phyloP scores from a whole-genome alignment of 2,888 invertebrate genomes.

The Calephelis perditalis region DNA sequence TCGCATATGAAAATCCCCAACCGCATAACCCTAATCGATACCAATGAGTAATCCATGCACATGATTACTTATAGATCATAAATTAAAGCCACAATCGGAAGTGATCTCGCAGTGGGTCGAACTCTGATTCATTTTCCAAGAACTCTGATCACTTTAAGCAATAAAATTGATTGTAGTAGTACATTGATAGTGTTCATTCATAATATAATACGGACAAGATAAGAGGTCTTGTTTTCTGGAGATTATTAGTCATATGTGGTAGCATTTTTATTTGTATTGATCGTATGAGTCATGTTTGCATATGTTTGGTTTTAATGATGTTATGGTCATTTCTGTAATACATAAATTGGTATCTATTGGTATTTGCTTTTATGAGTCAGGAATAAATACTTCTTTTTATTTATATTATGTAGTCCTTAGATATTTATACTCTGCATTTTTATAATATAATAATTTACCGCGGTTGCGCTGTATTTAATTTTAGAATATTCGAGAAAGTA shows the following conservation, averaged over 20 bases:
- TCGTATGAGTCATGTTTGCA: conserved; percentile 41
- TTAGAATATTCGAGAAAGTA: too few relatives aligned
- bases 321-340: conserved; percentile 1
- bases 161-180: conserved; percentile 41
- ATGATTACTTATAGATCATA: conserved; percentile 27
- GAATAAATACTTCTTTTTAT: too few relatives aligned
- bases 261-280: conserved; percentile 45
- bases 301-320: conserved; percentile 37
- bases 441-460: too few relatives aligned
- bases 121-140: conserved; percentile 41
- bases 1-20: background rate
- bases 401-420: too few relatives aligned
- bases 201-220: conserved; percentile 48
- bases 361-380: background rate
- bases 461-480: too few relatives aligned
- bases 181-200: conserved; percentile 60
- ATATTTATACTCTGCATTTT: too few relatives aligned
- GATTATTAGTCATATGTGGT: conserved; percentile 37
- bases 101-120: conserved; percentile 43
- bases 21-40: conserved; percentile 3
- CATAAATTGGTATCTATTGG: background rate
- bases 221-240: conserved; percentile 37
- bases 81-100: conserved; percentile 47
- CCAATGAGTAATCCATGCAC: conserved; percentile 32
- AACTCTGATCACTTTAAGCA: conserved; percentile 42